These are phyloP conservation scores for Erpobdella octoculata DNA, from an alignment of 2,888 invertebrate species.

Conservation along the genomic window DNA sequence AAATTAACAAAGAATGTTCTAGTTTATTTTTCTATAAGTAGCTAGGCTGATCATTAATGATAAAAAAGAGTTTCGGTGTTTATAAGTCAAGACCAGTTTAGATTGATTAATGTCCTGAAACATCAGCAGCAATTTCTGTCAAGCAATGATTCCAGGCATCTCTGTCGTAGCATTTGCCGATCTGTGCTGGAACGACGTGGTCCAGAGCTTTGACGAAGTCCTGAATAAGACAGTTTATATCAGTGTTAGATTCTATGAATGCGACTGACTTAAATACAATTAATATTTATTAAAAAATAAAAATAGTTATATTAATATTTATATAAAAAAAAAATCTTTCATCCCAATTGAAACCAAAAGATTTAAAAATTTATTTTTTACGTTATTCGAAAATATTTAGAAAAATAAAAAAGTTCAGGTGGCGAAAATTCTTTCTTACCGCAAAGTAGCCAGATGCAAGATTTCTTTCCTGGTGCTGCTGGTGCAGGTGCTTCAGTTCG, in stretches of 20 bases:
- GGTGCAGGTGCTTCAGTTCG: conserved; percentile 26
- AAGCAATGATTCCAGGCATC: conserved; percentile 29
- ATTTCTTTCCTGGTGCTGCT: conserved; percentile 22
- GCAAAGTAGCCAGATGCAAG: conserved; percentile 18
- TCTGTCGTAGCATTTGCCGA: conserved; percentile 32
- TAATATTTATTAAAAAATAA: background rate
- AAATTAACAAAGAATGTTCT: too few species aligned
- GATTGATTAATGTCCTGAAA: conserved; percentile 27
- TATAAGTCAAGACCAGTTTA: too few species aligned
- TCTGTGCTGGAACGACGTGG: conserved; percentile 28
- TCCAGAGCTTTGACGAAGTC: conserved; percentile 20
- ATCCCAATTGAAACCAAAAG: background rate
- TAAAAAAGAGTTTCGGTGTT: too few species aligned
- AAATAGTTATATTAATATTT: background rate
- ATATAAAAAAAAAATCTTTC: background rate
- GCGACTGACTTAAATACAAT: background rate
- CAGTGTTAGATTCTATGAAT: too few species aligned
- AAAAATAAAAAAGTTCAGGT: background rate
- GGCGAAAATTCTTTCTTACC: background rate
- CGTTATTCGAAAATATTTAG: background rate
- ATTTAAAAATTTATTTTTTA: background rate
- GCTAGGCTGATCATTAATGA: too few species aligned
- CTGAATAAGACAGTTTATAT: too few species aligned
- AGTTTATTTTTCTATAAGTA: too few species aligned
- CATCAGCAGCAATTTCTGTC: conserved; percentile 22